A percentile compares a stretch with the other conserved stretches of the same genome.
These are phyloP conservation scores for Planiliza haematocheilus DNA, from an alignment of 2,113 vertebrate species.

Conservation along the genomic window DNA sequence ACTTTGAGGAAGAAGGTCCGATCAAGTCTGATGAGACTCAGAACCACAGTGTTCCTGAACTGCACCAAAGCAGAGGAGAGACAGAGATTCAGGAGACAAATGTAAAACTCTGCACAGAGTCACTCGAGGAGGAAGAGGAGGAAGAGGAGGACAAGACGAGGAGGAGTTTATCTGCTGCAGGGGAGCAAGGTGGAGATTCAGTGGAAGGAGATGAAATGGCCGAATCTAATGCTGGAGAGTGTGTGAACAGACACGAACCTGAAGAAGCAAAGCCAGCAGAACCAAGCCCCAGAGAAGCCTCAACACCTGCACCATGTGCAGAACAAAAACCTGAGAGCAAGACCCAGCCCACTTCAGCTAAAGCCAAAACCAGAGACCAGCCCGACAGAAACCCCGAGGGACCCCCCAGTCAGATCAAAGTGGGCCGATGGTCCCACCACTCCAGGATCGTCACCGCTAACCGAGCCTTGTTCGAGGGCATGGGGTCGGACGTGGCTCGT, in stretches of 20 bases:
- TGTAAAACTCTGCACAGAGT: not conserved
- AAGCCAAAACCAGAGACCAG: conserved; percentile 27
- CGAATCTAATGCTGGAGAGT: not conserved
- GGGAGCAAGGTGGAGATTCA: not conserved
- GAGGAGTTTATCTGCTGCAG: not conserved
- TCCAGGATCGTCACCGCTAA: conserved; percentile 60
- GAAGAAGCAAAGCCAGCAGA: not conserved
- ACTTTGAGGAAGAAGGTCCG: not conserved
- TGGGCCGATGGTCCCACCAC: conserved; percentile 70
- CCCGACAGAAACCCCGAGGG: conserved; percentile 34
- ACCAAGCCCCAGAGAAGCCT: not conserved
- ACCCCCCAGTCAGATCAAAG: conserved; percentile 69
- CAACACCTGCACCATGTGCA: not conserved
- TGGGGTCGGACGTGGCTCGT: conserved; percentile 64
- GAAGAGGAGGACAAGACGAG: not conserved
- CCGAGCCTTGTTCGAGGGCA: conserved; percentile 63
- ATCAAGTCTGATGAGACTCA: not conserved
- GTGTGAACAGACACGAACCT: not conserved
- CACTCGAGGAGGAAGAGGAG: not conserved
- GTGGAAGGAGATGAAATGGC: conserved; percentile 4
- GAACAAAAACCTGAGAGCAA: conserved; percentile 4
- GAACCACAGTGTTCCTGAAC: not conserved
- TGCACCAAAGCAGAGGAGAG: not conserved
- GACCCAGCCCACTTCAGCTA: conserved; percentile 18
- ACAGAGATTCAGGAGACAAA: not conserved